Evolutionary conservation across 1,140 invertebrate genomes (phyloP).

Genomic region (Zaprionus taronus): DNA sequence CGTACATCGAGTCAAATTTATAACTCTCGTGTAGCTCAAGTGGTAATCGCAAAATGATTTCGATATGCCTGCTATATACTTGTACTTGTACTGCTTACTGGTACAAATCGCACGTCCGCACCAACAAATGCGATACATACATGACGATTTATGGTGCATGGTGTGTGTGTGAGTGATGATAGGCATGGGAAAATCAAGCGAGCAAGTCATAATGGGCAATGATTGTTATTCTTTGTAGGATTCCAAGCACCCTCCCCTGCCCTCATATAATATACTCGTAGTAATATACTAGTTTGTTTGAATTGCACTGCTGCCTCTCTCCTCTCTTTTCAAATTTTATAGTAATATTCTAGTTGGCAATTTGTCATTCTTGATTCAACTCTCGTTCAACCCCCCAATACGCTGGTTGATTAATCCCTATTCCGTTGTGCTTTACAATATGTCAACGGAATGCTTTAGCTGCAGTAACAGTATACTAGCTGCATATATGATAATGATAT

Average conservation of each 20-base stretch:
- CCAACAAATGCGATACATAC: background rate
- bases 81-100: background rate
- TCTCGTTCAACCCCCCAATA: background rate
- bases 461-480: no score
- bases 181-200: background rate
- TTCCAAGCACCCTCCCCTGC: background rate
- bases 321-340: no score
- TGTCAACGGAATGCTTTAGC: no score
- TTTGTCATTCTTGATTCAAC: background rate
- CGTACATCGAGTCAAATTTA: conserved; percentile 32
- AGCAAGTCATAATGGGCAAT: background rate
- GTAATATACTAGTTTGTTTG: no score
- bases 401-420: background rate
- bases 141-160: background rate
- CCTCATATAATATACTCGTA: no score
- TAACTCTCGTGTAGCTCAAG: conserved; percentile 20
- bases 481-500: background rate
- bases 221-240: background rate
- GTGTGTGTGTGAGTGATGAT: background rate
- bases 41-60: conserved; percentile 24
- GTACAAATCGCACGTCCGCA: conserved; percentile 17
- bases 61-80: conserved; percentile 20
- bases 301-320: no score
- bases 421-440: background rate
- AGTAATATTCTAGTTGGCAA: background rate